phyloP scores from a whole-genome alignment of 1,140 invertebrate species.

The Paraescarpia echinospica region DNA sequence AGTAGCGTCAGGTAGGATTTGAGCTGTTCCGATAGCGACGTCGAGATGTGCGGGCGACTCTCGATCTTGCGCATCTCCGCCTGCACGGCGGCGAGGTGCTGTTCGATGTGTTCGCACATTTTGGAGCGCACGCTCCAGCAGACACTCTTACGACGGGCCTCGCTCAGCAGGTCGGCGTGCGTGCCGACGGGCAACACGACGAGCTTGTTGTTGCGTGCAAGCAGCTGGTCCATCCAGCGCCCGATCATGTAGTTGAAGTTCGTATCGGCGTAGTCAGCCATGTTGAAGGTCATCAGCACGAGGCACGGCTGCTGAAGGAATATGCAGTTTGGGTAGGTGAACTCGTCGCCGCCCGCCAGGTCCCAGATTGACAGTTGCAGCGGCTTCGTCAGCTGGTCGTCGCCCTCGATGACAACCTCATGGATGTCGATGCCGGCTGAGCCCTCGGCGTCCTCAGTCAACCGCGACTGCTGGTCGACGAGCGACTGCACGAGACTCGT shows the following conservation, averaged over 20 bases:
- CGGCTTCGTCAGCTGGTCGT: conserved; percentile 30
- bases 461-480: conserved; percentile 46
- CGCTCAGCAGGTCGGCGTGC: conserved; percentile 41
- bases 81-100: conserved; percentile 34
- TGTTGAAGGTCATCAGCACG: conserved; percentile 49
- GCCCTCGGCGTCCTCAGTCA: conserved; percentile 41
- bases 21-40: conserved; percentile 50
- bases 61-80: conserved; percentile 44
- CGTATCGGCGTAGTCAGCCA: conserved; percentile 43
- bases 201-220: conserved; percentile 49
- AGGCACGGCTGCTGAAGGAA: conserved; percentile 51
- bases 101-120: conserved; percentile 19
- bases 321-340: conserved; percentile 47
- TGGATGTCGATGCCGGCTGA: conserved; percentile 45
- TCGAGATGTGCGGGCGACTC: conserved; percentile 42
- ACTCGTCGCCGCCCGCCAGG: conserved; percentile 49
- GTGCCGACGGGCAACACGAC: conserved; percentile 50
- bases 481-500: conserved; percentile 50
- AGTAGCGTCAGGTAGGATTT: conserved; percentile 46
- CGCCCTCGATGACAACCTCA: conserved; percentile 40
- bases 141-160: conserved; percentile 35
- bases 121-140: conserved; percentile 29
- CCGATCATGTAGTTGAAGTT: conserved; percentile 47
- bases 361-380: conserved; percentile 51
- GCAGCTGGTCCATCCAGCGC: conserved; percentile 54